Evolutionary conservation across 1,140 invertebrate genomes (phyloP), one percentile per base, ranked within the genome.

Genomic region (Coenobita brevimanus): DNA sequence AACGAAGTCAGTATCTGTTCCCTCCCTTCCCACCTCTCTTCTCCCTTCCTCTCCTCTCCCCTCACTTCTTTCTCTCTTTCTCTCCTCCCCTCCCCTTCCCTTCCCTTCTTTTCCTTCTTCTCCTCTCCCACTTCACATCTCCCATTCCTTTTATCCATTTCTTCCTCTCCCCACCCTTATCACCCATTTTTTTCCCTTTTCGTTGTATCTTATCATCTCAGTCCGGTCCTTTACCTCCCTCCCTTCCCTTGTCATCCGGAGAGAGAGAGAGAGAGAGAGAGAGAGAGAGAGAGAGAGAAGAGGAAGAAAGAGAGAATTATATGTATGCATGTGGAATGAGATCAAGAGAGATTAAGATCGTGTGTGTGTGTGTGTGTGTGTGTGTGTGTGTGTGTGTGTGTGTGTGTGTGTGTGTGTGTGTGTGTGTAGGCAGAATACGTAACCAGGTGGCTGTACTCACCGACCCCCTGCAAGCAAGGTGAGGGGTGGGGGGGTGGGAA

Each of bases 251-350:
- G n/a, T 3, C 15, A 67, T 21, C 27, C 36, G n/a, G 0, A 73
- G 36, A 73, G 69, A 38, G 36, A 73, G 36, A 73, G 36, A 73
- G 69, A 73, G n/a, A 76, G 73, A 76, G 33, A 76, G 73, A 76
- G 73, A 76, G 73, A 76, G 73, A 38, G 73, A 76, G 73, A 76
- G 73, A 43, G 30, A 75, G 71, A 75, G 71, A 75, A 17, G 38
- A 30, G 21, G 3, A 13, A n/a, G 64, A 17, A 6, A 73, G 69
- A 73, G 30, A n/a, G 43, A 36, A 21, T 71, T 30, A 71, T 17
- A 4, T 71, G 41, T 33, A 33, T 30, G 8, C 24, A 71, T 71
- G 30, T 33, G 36, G 41, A 17, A 71, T n/a, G n/a, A 50, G 46
- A 50, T 6, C 46, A 17, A 50, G 69, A 30, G 69, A 17, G 10